These are phyloP conservation scores for Palloptera scutellata DNA, from an alignment of 2,888 invertebrate species.

Conservation along the genomic window DNA sequence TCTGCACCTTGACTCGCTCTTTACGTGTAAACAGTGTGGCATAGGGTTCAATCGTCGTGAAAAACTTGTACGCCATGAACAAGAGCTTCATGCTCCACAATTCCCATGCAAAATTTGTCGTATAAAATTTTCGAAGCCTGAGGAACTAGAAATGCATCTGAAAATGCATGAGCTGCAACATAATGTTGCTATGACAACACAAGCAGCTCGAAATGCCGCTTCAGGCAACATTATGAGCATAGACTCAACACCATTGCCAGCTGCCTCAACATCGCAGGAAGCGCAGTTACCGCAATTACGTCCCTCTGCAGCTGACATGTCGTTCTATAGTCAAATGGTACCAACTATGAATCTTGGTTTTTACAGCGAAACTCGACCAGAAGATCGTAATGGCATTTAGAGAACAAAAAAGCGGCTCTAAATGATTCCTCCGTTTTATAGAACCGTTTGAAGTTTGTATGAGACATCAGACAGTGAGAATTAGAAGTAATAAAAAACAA, in stretches of 20 bases:
- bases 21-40: slow-evolving; percentile 73
- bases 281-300: slow-evolving; percentile 31
- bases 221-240: slow-evolving; percentile 18
- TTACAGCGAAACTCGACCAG: slow-evolving; percentile 61
- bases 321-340: slow-evolving; percentile 57
- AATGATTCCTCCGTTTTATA: too few species aligned
- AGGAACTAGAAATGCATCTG: slow-evolving; percentile 56
- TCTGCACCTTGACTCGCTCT: slow-evolving; percentile 75
- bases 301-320: slow-evolving; percentile 50
- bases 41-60: slow-evolving; percentile 70
- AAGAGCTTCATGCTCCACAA: slow-evolving; percentile 71
- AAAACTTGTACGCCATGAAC: slow-evolving; percentile 71
- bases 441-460: too few species aligned
- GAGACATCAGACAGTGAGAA: too few species aligned
- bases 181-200: slow-evolving; percentile 43
- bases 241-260: slow-evolving; percentile 29
- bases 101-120: slow-evolving; percentile 71
- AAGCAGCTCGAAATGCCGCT: slow-evolving; percentile 31
- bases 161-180: slow-evolving; percentile 61
- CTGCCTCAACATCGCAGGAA: slow-evolving; percentile 30
- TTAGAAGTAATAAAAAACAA: too few species aligned
- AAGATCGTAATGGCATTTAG: slow-evolving; percentile 50
- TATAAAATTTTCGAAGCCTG: slow-evolving; percentile 54
- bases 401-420: too few species aligned
- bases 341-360: slow-evolving; percentile 61